phyloP scores from a whole-genome alignment of 2,113 vertebrate species.

The Macquaria australasica region DNA sequence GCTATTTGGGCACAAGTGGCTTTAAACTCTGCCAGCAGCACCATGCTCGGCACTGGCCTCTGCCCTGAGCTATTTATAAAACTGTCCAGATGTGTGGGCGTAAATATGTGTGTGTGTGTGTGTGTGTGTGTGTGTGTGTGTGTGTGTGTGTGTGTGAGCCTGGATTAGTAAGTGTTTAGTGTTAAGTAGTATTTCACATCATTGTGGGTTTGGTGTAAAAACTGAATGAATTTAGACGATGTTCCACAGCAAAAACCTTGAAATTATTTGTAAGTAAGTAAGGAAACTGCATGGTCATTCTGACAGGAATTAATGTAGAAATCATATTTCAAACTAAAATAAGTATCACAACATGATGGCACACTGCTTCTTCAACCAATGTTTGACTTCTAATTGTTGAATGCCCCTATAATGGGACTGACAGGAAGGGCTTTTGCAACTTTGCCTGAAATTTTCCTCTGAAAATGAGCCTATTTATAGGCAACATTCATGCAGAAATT shows the following conservation, averaged over 20 bases:
- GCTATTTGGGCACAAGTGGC: slow-evolving; percentile 24
- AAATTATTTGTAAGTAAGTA: not conserved
- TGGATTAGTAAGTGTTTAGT: not conserved
- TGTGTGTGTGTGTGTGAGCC: not conserved
- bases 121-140: not conserved
- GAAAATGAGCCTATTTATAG: not conserved
- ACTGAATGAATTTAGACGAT: not conserved
- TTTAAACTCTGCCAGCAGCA: not conserved
- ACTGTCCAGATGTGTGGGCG: slow-evolving; percentile 32
- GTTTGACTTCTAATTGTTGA: not conserved
- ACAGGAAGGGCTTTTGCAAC: not conserved
- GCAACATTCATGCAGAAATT: not conserved
- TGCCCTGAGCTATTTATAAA: slow-evolving; percentile 19
- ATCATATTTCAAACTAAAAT: not conserved
- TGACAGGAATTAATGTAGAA: not conserved
- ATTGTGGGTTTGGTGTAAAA: not conserved
- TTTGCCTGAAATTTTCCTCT: not conserved
- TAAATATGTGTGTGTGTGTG: not conserved
- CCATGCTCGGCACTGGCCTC: not conserved
- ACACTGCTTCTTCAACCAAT: not conserved
- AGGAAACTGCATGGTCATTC: not conserved
- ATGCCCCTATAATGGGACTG: not conserved
- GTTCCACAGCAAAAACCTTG: too few relatives aligned
- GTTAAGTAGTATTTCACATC: not conserved
- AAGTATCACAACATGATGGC: not conserved